Conservation (phyloP, 2,113 vertebrate genomes). For the Brienomyrus longianalis region DNA sequence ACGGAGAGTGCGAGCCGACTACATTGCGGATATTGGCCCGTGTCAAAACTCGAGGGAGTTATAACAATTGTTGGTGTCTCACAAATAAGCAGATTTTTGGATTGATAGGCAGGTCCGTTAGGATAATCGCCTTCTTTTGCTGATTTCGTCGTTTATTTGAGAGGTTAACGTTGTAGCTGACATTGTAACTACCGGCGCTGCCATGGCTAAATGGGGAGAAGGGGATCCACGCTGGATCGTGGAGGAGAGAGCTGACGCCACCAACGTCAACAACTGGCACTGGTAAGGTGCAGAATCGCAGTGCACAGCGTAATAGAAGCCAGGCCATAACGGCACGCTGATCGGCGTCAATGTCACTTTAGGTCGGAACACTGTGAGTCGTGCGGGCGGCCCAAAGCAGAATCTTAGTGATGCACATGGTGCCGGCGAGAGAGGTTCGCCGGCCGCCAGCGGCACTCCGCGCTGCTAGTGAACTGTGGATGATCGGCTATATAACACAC, state of each 20-base stretch:
- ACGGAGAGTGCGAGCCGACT: neutral
- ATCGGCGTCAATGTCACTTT: neutral
- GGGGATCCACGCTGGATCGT: constrained; percentile 98
- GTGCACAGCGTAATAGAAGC: neutral
- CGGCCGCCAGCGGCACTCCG: neutral
- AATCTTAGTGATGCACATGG: neutral
- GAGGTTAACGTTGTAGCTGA: neutral
- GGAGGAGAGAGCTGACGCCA: constrained; percentile 91
- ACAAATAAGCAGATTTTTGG: neutral
- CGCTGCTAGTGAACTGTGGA: neutral
- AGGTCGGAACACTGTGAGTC: neutral
- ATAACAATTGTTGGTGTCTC: neutral
- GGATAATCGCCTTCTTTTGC: neutral
- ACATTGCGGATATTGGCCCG: neutral
- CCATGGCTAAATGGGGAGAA: constrained; percentile 96
- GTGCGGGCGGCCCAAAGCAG: neutral
- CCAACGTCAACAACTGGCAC: constrained; percentile 99
- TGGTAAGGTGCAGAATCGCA: constrained; percentile 63
- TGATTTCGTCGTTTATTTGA: neutral
- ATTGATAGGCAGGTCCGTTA: neutral
- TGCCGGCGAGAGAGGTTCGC: neutral
- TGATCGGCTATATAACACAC: neutral
- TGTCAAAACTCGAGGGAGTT: neutral
- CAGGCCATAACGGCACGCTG: neutral
- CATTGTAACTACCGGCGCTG: neutral